Evolutionary conservation across 2,888 invertebrate genomes (phyloP).

Genomic region (Lamellibrachia columna): DNA sequence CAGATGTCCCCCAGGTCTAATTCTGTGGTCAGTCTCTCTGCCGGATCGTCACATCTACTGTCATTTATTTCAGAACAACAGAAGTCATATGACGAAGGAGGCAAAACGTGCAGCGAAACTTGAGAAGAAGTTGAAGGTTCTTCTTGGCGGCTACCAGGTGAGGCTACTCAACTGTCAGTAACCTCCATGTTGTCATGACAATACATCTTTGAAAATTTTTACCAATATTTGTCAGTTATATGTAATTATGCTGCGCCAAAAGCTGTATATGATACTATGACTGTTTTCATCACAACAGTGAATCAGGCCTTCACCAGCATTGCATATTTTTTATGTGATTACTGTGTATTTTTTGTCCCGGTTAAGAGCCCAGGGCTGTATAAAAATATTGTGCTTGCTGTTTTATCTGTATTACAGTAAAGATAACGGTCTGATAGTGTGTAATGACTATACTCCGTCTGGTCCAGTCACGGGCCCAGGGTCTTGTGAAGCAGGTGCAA

Average conservation of each 20-base stretch:
- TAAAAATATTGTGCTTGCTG: too few species aligned
- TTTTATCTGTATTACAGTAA: too few species aligned
- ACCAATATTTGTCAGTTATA: background rate
- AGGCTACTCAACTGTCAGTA: background rate
- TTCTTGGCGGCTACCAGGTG: conserved; percentile 91
- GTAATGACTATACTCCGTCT: conserved; percentile 24
- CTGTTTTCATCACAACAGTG: background rate
- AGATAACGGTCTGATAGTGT: background rate
- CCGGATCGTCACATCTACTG: background rate
- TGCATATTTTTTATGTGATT: background rate
- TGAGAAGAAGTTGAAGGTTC: conserved; percentile 94
- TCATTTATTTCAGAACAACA: conserved; percentile 70
- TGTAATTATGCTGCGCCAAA: too few species aligned
- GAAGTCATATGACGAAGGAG: conserved; percentile 94
- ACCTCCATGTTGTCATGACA: background rate
- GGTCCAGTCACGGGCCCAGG: conserved; percentile 80
- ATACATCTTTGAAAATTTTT: background rate
- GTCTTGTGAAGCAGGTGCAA: conserved; percentile 80
- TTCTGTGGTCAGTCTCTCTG: too few species aligned
- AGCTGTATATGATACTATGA: too few species aligned
- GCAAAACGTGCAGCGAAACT: conserved; percentile 96
- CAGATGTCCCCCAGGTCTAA: too few species aligned
- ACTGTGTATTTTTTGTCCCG: background rate
- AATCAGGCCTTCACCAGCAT: background rate
- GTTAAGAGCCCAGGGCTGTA: too few species aligned